Evolutionary conservation across 2,113 vertebrate species (phyloP).

Genomic region (Lycocorax pyrrhopterus): DNA sequence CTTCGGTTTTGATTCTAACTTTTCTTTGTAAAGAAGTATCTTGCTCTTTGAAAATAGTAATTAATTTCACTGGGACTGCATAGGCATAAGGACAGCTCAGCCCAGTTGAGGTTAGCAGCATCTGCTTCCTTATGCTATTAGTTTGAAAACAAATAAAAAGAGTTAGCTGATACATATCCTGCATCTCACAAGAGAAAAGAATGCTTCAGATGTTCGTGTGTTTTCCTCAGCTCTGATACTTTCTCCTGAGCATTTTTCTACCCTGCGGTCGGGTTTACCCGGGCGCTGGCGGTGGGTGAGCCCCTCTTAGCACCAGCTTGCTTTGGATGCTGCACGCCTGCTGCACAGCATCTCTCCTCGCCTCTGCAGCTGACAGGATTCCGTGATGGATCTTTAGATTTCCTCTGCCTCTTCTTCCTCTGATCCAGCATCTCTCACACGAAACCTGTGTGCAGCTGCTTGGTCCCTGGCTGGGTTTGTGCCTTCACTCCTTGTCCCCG

Average conservation of each 20-base stretch:
- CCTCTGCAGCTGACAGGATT: neutral
- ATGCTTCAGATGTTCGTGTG: neutral
- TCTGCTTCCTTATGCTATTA: neutral
- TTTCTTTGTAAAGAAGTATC: neutral
- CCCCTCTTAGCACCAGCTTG: neutral
- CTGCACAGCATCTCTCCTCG: neutral
- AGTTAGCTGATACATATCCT: neutral
- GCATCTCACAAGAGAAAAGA: neutral
- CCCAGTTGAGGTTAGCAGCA: neutral
- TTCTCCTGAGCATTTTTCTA: neutral
- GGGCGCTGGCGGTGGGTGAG: fast-evolving
- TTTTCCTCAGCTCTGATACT: neutral
- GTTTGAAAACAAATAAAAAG: neutral
- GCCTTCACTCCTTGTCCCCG: fast-evolving
- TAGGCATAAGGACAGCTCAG: neutral
- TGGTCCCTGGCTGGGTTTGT: neutral
- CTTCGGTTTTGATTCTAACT: neutral
- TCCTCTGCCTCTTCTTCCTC: neutral
- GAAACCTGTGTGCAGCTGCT: fast-evolving
- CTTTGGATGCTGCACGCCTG: neutral
- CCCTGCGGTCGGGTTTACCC: neutral
- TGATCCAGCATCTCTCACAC: too few species aligned
- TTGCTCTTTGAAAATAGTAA: neutral
- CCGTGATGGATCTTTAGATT: fast-evolving
- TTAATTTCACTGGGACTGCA: neutral